These are phyloP conservation scores for Limonius californicus DNA, from an alignment of 1,140 invertebrate species.

Conservation along the genomic window DNA sequence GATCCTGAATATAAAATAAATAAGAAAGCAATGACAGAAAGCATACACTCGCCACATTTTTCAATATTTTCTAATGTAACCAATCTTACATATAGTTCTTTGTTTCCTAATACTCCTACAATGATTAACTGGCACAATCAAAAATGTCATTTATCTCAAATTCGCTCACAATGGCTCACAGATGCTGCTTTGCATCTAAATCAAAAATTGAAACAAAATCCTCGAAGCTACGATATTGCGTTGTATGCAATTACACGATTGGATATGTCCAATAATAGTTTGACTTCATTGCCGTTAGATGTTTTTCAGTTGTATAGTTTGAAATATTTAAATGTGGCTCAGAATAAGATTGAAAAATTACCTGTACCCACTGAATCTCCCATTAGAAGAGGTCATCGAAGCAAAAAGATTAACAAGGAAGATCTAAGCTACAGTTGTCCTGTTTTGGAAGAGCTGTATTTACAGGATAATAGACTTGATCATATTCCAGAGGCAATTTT, in stretches of 20 bases:
- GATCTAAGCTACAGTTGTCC: slow-evolving; percentile 61
- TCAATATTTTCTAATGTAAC: slow-evolving; percentile 56
- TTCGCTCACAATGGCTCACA: slow-evolving; percentile 78
- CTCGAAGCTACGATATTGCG: slow-evolving; percentile 66
- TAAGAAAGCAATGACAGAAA: slow-evolving; percentile 75
- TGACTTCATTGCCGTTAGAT: slow-evolving; percentile 73
- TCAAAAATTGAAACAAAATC: slow-evolving; percentile 69
- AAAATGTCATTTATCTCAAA: slow-evolving; percentile 63
- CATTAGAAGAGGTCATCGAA: slow-evolving; percentile 41
- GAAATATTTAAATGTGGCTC: slow-evolving; percentile 78
- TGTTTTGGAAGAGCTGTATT: slow-evolving; percentile 82
- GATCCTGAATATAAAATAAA: slow-evolving; percentile 87
- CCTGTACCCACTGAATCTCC: slow-evolving; percentile 48
- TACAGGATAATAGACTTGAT: slow-evolving; percentile 85
- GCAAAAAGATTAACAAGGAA: slow-evolving; percentile 40
- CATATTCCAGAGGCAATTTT: slow-evolving; percentile 77
- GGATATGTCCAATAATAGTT: slow-evolving; percentile 88
- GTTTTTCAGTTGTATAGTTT: slow-evolving; percentile 79
- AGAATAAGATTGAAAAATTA: slow-evolving; percentile 80
- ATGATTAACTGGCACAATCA: slow-evolving; percentile 95
- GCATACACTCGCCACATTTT: slow-evolving; percentile 54
- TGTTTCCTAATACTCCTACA: slow-evolving; percentile 82
- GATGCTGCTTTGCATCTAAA: slow-evolving; percentile 82
- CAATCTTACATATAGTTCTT: slow-evolving; percentile 70
- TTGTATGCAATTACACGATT: slow-evolving; percentile 89